Percentiles rank a stretch among this genome's conserved stretches.
phyloP scores from a whole-genome alignment of 2,113 vertebrate species.

The Podarcis raffonei region DNA sequence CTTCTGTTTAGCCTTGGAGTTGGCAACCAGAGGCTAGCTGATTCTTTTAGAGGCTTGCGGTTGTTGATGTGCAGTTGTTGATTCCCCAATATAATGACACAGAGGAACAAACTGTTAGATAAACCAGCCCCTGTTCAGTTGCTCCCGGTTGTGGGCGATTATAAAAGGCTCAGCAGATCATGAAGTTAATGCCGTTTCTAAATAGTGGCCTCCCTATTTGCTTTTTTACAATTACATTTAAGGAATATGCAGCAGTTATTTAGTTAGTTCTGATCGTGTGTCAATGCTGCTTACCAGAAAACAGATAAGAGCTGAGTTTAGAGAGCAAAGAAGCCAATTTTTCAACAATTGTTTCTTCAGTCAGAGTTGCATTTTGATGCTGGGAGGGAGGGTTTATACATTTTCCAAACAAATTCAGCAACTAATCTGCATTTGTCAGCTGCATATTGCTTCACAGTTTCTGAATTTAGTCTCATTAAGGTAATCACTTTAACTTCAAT shows the following conservation, averaged over 20 bases:
- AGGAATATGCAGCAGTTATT: background rate
- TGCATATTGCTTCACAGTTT: slow-evolving; percentile 41
- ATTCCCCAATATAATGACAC: too few relatives aligned
- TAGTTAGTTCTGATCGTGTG: background rate
- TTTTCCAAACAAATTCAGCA: slow-evolving; percentile 30
- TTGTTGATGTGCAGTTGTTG: too few relatives aligned
- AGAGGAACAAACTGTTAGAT: too few relatives aligned
- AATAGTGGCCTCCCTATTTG: background rate
- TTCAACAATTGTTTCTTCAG: background rate
- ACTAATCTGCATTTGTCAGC: slow-evolving; percentile 20
- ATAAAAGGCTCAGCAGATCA: background rate
- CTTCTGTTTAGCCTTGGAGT: too few relatives aligned
- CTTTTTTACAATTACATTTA: background rate
- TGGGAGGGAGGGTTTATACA: background rate
- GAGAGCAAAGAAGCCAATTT: background rate
- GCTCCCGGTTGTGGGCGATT: background rate
- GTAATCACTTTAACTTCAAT: slow-evolving; percentile 44
- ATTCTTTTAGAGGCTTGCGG: too few relatives aligned
- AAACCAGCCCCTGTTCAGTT: too few relatives aligned
- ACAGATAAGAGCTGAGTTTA: background rate
- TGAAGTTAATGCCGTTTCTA: background rate
- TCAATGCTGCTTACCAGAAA: background rate
- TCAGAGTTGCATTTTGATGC: slow-evolving; percentile 10
- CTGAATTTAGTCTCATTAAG: slow-evolving; percentile 52
- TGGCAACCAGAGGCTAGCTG: too few relatives aligned